Base-by-base conservation (phyloP, 2,113 vertebrate species). In the Trachemys scripta region DNA sequence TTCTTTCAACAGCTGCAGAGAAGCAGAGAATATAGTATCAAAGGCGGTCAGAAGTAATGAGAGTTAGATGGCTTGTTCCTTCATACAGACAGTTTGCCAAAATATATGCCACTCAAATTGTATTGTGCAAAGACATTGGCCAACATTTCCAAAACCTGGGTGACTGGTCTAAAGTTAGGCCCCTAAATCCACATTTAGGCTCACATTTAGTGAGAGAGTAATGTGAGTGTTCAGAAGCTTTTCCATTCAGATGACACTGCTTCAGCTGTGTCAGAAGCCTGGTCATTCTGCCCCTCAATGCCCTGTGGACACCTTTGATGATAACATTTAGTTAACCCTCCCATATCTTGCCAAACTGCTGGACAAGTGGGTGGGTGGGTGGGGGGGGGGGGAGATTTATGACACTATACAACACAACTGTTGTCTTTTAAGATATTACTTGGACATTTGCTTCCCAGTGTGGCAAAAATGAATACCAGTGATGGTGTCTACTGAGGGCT, bases 1-100 rank as follows among this genome's bases (percentile, higher is more conserved):
- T n/a, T 90, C 85, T 49, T 90, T 84, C 85, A 85, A 57, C 47
- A 80, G n/a, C 50, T 95, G 75, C 65, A n/a, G 65, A 90, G 82
- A 45, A 90, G 53, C 22, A 31, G 80, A 56, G 53, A 54, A 17
- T 22, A 82, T 17, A 82, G 14, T 54, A 10, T 42, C 38, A 82
- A 56, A 54, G 59, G 35, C 29, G 38, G 38, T 29, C 78, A 89
- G 54, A 92, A 92, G 47, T 53, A 95, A 87, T 24, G 5, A 19
- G 35, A 93, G 31, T 90, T 91, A 80, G 2, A 96, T 85, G 80
- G 29, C 59, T 65, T 65, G 59, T 31, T 65, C 29, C 59, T 65
- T 65, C 31, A 65, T 65, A 65, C 31, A 59, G 57, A 59, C 57
- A 65, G 62, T 17, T 72, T 75, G 69, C n/a, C n/a, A 75, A 42